Percentiles rank a stretch among this genome's conserved stretches.
Evolutionary conservation across 2,888 invertebrate species (phyloP).

Genomic region (Calliopum simillimum): DNA sequence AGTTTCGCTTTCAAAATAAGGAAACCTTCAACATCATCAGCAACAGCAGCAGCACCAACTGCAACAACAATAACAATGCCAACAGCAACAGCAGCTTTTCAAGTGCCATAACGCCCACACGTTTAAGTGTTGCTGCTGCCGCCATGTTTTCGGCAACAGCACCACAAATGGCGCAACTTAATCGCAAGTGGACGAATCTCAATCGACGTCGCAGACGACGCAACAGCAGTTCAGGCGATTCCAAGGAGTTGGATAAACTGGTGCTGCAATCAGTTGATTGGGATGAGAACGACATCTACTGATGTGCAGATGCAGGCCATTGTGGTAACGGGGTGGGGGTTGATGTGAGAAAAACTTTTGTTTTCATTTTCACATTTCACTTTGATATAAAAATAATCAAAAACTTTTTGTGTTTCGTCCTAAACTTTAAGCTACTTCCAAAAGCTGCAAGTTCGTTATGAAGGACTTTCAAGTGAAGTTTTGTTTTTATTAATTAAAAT

Average conservation of each 20-base stretch:
- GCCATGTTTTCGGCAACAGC: constrained; percentile 64
- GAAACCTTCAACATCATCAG: constrained; percentile 61
- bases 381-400: too few species aligned
- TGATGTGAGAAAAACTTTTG: constrained; percentile 25
- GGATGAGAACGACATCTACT: constrained; percentile 67
- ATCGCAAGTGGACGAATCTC: constrained; percentile 65
- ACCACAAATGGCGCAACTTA: constrained; percentile 64
- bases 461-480: too few species aligned
- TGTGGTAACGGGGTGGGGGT: constrained; percentile 16
- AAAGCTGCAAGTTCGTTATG: too few species aligned
- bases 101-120: constrained; percentile 60
- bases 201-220: constrained; percentile 62
- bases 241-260: constrained; percentile 66
- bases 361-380: too few species aligned
- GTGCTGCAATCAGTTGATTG: constrained; percentile 67
- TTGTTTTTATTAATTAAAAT: too few species aligned
- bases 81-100: constrained; percentile 44
- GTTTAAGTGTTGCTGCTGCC: constrained; percentile 57
- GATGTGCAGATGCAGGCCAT: constrained; percentile 41
- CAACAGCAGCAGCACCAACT: constrained; percentile 45
- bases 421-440: too few species aligned
- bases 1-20: constrained; percentile 60
- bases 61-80: constrained; percentile 41
- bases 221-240: constrained; percentile 65
- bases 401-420: too few species aligned